Percentiles rank a stretch among this genome's conserved stretches.
Evolutionary conservation across 35 echinoderm and acorn worm genomes (phyloP).

Genomic region (Eucidaris tribuloides): DNA sequence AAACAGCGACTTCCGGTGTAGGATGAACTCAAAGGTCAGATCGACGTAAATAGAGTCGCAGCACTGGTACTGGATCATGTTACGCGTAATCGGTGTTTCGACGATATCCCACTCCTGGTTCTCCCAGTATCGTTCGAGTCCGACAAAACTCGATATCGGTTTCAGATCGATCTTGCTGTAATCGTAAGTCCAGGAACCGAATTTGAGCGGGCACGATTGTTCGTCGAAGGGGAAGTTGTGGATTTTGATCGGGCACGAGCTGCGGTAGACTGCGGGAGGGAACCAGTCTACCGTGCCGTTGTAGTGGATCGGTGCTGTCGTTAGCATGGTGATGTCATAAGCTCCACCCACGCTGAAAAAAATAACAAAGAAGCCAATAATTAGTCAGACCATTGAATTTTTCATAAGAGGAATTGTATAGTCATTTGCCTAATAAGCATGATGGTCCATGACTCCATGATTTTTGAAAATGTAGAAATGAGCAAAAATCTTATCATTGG

Average conservation of each 20-base stretch:
- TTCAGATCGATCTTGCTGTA: conserved; percentile 76
- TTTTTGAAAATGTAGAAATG: too few relatives aligned
- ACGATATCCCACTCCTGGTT: conserved; percentile 95
- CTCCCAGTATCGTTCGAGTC: conserved; percentile 57
- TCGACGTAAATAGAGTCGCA: conserved; percentile 73
- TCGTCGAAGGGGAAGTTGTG: conserved; percentile 93
- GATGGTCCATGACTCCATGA: too few relatives aligned
- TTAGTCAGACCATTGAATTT: too few relatives aligned
- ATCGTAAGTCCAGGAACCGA: conserved; percentile 95
- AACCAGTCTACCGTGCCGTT: conserved; percentile 83
- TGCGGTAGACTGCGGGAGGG: conserved; percentile 85
- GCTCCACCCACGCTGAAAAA: conserved; percentile 62
- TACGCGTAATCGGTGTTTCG: conserved; percentile 67
- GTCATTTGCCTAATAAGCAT: too few relatives aligned
- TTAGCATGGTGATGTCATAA: conserved; percentile 51
- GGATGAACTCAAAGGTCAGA: conserved; percentile 76
- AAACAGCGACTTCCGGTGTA: conserved; percentile 86
- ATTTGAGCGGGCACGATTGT: conserved; percentile 86
- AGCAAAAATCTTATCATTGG: too few relatives aligned
- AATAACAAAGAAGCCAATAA: too few relatives aligned
- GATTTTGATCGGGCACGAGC: conserved; percentile 79
- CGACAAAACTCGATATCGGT: conserved; percentile 32
- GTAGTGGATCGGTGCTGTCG: conserved; percentile 62
- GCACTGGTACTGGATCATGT: conserved; percentile 76
- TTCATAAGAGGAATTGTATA: too few relatives aligned